Evolutionary conservation across 2,113 vertebrate genomes (phyloP).

Genomic region (Campylomormyrus tamandua): DNA sequence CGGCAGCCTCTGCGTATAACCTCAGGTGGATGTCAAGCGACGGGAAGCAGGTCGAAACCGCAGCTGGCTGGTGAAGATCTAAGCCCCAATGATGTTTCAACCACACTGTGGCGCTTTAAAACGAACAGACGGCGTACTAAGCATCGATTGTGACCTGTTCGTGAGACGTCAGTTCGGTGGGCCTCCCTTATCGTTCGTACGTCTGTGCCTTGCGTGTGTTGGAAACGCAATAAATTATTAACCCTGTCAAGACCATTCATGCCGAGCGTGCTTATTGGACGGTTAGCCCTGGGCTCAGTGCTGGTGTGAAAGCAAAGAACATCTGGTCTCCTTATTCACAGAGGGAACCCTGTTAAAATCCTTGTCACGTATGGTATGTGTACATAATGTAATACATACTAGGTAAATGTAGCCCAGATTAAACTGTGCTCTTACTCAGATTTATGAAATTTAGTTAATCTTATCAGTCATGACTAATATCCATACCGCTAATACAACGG

Average conservation of each 20-base stretch:
- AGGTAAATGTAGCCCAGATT: background rate
- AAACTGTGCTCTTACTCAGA: background rate
- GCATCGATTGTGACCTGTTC: background rate
- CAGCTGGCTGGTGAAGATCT: background rate
- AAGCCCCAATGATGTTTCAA: background rate
- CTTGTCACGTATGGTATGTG: background rate
- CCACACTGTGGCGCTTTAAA: background rate
- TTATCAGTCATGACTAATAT: background rate
- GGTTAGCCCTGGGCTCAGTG: background rate
- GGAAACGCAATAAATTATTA: background rate
- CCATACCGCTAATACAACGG: background rate
- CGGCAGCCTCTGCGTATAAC: background rate
- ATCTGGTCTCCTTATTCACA: background rate
- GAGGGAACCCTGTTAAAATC: background rate
- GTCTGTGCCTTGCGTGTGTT: background rate
- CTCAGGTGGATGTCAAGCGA: background rate
- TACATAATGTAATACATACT: background rate
- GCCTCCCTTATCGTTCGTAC: background rate
- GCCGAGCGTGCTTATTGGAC: background rate
- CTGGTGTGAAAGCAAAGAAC: background rate
- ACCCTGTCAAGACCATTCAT: background rate
- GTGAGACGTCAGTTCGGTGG: background rate
- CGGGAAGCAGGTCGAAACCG: background rate
- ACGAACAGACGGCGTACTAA: background rate
- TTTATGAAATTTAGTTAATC: background rate